A percentile compares a stretch with the other conserved stretches of the same genome.
phyloP scores from a whole-genome alignment of 2,888 invertebrate genomes.

The Coelinius sp. region DNA sequence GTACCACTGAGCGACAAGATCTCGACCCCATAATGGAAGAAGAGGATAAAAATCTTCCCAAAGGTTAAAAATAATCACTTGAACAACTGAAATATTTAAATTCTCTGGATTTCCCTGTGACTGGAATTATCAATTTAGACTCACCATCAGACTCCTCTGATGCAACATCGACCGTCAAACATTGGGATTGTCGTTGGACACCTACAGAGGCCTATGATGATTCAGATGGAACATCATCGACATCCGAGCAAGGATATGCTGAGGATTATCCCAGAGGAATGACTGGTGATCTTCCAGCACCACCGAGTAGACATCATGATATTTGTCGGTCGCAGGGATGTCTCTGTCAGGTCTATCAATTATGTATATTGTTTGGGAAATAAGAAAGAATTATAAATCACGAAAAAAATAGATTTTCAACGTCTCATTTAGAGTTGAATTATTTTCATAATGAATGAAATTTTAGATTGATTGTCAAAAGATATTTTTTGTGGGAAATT shows the following conservation, averaged over 20 bases:
- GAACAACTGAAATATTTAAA: background rate
- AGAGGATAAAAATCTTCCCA: conserved; percentile 53
- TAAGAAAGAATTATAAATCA: no score
- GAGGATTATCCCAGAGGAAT: conserved; percentile 52
- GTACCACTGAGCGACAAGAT: conserved; percentile 52
- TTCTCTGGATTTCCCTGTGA: background rate
- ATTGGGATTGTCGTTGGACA: conserved; percentile 62
- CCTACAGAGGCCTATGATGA: conserved; percentile 65
- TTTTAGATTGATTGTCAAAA: no score
- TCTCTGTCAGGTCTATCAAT: conserved; percentile 63
- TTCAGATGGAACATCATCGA: conserved; percentile 62
- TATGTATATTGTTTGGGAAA: background rate
- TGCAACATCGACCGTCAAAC: conserved; percentile 61
- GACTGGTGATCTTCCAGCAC: conserved; percentile 42
- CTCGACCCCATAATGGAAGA: conserved; percentile 60
- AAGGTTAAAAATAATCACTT: conserved; percentile 48
- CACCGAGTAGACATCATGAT: conserved; percentile 47
- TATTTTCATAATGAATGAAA: no score
- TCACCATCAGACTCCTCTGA: conserved; percentile 62
- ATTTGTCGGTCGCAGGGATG: conserved; percentile 59
- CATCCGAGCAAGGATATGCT: conserved; percentile 53
- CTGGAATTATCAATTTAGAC: conserved; percentile 46
- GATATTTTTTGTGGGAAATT: no score
- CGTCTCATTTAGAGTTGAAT: no score
- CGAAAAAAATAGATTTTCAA: no score